A percentile compares a stretch with the other conserved stretches of the same genome.
phyloP scores from a whole-genome alignment of 2,113 vertebrate species.

The Nibea albiflora region DNA sequence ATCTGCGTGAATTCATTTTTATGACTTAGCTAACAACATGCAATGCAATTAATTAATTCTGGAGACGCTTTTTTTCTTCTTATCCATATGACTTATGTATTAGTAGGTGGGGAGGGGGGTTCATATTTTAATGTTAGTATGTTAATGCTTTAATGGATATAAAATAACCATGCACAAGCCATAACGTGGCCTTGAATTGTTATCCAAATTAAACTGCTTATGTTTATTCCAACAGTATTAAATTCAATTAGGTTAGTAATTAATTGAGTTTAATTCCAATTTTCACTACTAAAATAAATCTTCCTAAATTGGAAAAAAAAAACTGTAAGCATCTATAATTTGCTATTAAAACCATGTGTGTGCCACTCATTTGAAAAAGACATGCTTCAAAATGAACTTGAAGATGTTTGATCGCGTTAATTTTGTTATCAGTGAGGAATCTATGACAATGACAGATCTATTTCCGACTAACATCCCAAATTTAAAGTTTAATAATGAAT shows the following conservation, averaged over 20 bases:
- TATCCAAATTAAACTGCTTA: conserved; percentile 48
- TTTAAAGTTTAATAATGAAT: conserved; percentile 55
- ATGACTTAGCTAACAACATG: conserved; percentile 54
- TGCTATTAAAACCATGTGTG: conserved; percentile 80
- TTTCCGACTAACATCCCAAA: conserved; percentile 42
- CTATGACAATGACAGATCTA: conserved; percentile 43
- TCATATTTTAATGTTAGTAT: conserved; percentile 51
- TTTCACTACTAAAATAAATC: conserved; percentile 57
- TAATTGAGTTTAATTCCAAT: conserved; percentile 42
- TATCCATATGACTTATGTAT: conserved; percentile 26
- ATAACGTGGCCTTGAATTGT: conserved; percentile 33
- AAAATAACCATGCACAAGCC: conserved; percentile 75
- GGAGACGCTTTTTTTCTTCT: conserved; percentile 14
- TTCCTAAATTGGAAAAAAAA: conserved; percentile 83
- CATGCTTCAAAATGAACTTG: conserved; percentile 88
- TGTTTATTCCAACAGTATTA: conserved; percentile 26
- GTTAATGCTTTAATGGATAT: conserved; percentile 61
- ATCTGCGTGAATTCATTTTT: conserved; percentile 12
- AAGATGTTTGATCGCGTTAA: conserved; percentile 71
- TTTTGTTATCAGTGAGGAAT: conserved; percentile 56
- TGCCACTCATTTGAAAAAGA: conserved; percentile 68
- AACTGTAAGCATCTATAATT: conserved; percentile 86
- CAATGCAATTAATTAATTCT: conserved; percentile 52
- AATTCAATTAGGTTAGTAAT: conserved; percentile 49
- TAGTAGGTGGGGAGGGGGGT: conserved; percentile 41